Evolutionary conservation across 1,140 invertebrate species (phyloP).

Genomic region (Drosophila rhopaloa): DNA sequence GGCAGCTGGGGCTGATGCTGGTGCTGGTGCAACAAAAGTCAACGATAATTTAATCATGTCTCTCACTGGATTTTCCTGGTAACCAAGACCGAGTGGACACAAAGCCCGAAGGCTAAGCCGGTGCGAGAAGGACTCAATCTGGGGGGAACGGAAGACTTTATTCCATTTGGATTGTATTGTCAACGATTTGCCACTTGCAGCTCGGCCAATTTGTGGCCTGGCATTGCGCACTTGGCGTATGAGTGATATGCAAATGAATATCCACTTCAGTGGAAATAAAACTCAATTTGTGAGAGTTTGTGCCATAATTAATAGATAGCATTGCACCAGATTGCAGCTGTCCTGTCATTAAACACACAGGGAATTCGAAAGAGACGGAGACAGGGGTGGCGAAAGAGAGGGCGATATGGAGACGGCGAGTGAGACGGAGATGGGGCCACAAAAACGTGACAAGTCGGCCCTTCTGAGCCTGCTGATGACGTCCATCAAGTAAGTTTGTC

Average conservation of each 20-base stretch:
- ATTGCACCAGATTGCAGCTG: slow-evolving; percentile 47
- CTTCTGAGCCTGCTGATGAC: slow-evolving; percentile 51
- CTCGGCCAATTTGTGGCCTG: slow-evolving; percentile 26
- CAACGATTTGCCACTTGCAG: slow-evolving; percentile 45
- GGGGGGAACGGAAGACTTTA: slow-evolving; percentile 8
- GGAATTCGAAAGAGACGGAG: background rate
- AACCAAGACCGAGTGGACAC: slow-evolving; percentile 26
- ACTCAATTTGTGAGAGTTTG: slow-evolving; percentile 48
- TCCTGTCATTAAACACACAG: slow-evolving; percentile 31
- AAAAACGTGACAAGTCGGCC: slow-evolving; percentile 40
- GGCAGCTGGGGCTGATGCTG: slow-evolving; percentile 10
- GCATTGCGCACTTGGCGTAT: slow-evolving; percentile 38
- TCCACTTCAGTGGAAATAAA: slow-evolving; percentile 41
- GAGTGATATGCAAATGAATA: slow-evolving; percentile 53
- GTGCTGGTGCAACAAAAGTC: slow-evolving; percentile 34
- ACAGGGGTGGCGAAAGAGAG: background rate
- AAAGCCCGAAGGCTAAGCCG: slow-evolving; percentile 38
- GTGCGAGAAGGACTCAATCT: slow-evolving; percentile 14
- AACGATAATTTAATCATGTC: slow-evolving; percentile 55
- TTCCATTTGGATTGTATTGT: slow-evolving; percentile 37
- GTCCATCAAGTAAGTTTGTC: slow-evolving; percentile 53
- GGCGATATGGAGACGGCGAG: too few relatives aligned
- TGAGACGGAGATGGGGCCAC: background rate
- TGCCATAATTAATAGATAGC: slow-evolving; percentile 52
- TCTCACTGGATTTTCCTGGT: slow-evolving; percentile 17